Percentiles rank a stretch among this genome's conserved stretches.
phyloP scores from a whole-genome alignment of 2,113 vertebrate genomes.

The Marcusenius ussheri region DNA sequence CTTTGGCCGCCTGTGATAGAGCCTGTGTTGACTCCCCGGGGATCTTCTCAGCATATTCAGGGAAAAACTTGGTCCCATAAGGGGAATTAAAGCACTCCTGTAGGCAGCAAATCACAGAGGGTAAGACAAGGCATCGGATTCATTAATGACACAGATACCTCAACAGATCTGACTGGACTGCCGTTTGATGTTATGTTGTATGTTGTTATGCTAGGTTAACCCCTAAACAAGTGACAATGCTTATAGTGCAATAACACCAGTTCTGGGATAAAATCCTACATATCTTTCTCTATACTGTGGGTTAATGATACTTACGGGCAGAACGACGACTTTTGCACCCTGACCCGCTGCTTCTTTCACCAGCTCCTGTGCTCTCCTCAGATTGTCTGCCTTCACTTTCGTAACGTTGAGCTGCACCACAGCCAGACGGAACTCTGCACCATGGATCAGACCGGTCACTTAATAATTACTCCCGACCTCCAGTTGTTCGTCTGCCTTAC shows the following conservation, averaged over 20 bases:
- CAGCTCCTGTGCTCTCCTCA: slow-evolving; percentile 66
- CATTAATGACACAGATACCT: neutral
- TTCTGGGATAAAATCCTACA: neutral
- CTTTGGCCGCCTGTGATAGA: slow-evolving; percentile 79
- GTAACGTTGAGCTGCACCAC: slow-evolving; percentile 82
- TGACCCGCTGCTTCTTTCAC: slow-evolving; percentile 74
- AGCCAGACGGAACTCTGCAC: slow-evolving; percentile 79
- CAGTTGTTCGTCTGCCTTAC: neutral
- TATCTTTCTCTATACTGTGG: neutral
- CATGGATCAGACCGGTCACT: slow-evolving; percentile 17
- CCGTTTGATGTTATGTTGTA: neutral
- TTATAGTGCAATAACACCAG: neutral
- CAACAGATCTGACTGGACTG: neutral
- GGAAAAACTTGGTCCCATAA: slow-evolving; percentile 81
- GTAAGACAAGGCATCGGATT: neutral
- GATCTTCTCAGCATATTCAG: slow-evolving; percentile 82
- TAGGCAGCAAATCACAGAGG: neutral
- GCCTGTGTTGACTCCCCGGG: slow-evolving; percentile 80
- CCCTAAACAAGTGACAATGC: neutral
- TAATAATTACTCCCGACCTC: neutral
- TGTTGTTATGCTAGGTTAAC: neutral
- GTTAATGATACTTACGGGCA: slow-evolving; percentile 77
- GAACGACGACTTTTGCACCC: slow-evolving; percentile 75
- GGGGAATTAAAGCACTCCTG: slow-evolving; percentile 97
- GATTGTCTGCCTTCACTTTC: slow-evolving; percentile 76